phyloP scores from a whole-genome alignment of 2,888 invertebrate genomes.

The Machimus atricapillus region DNA sequence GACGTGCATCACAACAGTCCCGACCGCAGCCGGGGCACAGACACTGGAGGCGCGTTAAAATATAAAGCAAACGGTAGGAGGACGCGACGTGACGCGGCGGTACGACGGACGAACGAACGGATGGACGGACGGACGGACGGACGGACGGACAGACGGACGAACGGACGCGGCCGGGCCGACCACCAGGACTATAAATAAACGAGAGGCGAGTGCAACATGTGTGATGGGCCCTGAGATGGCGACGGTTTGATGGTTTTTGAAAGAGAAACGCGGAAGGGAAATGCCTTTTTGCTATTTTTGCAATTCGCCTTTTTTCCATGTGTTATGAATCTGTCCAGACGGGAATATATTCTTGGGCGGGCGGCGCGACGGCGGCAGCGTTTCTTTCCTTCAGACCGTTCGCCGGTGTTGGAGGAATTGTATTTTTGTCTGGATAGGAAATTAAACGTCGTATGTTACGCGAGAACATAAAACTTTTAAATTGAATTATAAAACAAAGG shows the following conservation, averaged over 20 bases:
- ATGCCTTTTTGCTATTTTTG: conserved; percentile 19
- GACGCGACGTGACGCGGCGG: neutral
- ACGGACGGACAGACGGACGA: neutral
- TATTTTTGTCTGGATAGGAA: neutral
- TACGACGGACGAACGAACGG: no score
- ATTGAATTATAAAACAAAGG: neutral
- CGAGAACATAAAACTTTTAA: neutral
- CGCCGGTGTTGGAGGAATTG: neutral
- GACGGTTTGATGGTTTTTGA: conserved; percentile 22
- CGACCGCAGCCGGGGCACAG: neutral
- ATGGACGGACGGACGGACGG: neutral
- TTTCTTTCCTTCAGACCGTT: neutral
- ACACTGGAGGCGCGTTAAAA: neutral
- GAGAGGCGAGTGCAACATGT: conserved; percentile 22
- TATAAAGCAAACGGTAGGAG: neutral
- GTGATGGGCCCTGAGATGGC: conserved; percentile 10
- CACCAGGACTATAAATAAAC: conserved; percentile 19
- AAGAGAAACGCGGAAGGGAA: conserved; percentile 37
- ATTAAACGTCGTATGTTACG: neutral
- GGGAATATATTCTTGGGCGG: neutral
- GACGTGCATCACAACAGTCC: neutral
- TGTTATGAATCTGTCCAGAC: neutral
- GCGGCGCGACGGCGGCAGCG: neutral
- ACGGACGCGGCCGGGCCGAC: neutral
- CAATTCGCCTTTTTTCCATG: neutral